Conservation (phyloP, 2,113 vertebrate species). For the Chamaetylas fuelleborni region DNA sequence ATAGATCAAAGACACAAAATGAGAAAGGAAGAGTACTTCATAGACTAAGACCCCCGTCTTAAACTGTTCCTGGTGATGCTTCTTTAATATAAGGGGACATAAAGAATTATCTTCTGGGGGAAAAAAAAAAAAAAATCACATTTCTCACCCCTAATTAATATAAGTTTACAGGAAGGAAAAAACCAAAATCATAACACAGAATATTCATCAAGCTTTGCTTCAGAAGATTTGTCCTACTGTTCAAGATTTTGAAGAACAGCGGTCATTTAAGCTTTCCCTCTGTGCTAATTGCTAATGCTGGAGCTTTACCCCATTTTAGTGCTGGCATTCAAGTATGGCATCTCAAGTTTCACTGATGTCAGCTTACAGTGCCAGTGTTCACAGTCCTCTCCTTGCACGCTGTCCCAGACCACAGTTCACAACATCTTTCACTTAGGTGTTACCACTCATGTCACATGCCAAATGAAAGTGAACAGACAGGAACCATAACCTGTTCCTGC, state of each 20-base stretch:
- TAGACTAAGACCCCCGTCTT: not conserved
- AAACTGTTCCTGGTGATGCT: not conserved
- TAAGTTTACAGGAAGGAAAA: not conserved
- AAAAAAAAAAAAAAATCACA: not conserved
- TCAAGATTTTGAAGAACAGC: not conserved
- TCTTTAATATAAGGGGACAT: not conserved
- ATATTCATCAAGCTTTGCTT: not conserved
- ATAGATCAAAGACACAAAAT: not conserved
- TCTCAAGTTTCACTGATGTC: not conserved
- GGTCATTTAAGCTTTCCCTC: not conserved
- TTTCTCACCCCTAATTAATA: not conserved
- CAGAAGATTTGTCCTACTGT: not conserved
- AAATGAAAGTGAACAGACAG: not conserved
- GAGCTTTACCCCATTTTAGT: not conserved
- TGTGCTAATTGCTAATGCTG: not conserved
- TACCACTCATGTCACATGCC: not conserved
- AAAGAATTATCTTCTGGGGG: not conserved
- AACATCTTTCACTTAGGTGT: not conserved
- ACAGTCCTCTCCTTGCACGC: not conserved
- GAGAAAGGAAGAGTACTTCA: not conserved
- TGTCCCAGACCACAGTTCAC: not conserved
- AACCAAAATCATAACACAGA: not conserved
- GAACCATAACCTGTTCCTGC: not conserved
- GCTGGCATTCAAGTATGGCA: not conserved
- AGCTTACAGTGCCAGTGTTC: not conserved